phyloP scores from a whole-genome alignment of 2,113 vertebrate species.

The Lophura nycthemera region DNA sequence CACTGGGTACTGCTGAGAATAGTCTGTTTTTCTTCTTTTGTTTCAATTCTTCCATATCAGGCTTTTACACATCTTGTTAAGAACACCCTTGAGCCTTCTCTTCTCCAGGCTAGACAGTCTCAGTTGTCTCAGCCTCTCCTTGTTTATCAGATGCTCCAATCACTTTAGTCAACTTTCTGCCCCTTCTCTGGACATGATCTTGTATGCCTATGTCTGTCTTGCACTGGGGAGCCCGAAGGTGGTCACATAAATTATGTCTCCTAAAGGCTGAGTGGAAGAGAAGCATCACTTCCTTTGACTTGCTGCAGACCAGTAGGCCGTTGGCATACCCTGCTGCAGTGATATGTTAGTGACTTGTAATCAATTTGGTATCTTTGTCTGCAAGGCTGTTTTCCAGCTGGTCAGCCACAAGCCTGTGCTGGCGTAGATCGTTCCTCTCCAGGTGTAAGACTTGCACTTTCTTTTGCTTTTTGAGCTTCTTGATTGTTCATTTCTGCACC shows the following conservation, averaged over 20 bases:
- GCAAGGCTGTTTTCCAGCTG: not conserved
- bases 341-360: fast-evolving
- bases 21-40: not conserved
- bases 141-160: not conserved
- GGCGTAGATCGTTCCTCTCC: not conserved
- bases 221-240: not conserved
- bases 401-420: not conserved
- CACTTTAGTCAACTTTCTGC: not conserved
- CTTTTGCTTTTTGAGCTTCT: not conserved
- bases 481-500: not conserved
- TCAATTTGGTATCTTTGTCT: not conserved
- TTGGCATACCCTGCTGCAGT: not conserved
- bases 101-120: not conserved
- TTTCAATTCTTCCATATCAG: not conserved
- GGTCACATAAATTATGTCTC: not conserved
- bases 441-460: not conserved
- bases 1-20: not conserved
- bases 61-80: not conserved
- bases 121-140: not conserved
- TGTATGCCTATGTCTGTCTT: not conserved
- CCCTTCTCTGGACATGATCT: not conserved
- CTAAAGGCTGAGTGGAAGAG: not conserved
- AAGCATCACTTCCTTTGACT: not conserved
- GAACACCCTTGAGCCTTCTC: not conserved
- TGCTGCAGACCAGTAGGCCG: not conserved